These are phyloP conservation scores for Aldrovandia affinis DNA, from an alignment of 2,797 vertebrate genomes.

Conservation along the genomic window DNA sequence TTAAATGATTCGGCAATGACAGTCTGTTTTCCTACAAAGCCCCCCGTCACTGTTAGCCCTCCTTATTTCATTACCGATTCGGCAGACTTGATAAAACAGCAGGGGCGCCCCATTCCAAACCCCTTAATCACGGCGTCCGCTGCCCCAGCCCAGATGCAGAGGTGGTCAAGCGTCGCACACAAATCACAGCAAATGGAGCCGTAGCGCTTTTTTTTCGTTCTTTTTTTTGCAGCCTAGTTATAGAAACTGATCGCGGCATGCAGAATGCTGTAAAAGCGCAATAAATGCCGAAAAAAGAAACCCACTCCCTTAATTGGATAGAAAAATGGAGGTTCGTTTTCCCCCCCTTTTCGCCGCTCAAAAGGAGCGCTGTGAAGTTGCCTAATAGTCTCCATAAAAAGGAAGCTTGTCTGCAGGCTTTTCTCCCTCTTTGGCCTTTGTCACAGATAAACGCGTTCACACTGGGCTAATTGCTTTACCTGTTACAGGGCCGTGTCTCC, in stretches of 20 bases:
- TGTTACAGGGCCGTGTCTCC: slow-evolving; percentile 57
- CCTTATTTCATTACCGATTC: slow-evolving; percentile 95
- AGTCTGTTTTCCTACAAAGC: slow-evolving; percentile 60
- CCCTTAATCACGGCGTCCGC: slow-evolving; percentile 89
- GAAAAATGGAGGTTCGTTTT: slow-evolving; percentile 80
- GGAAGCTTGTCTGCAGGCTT: slow-evolving; percentile 68
- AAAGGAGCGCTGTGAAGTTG: slow-evolving; percentile 79
- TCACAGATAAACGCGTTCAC: slow-evolving; percentile 67
- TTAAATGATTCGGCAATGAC: slow-evolving; percentile 94
- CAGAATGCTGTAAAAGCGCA: slow-evolving; percentile 91
- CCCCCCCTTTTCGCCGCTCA: slow-evolving; percentile 77
- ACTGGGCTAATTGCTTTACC: slow-evolving; percentile 67
- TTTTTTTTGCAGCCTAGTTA: slow-evolving; percentile 88
- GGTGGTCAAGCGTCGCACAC: slow-evolving; percentile 96
- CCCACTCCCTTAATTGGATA: slow-evolving; percentile 91
- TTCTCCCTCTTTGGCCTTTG: slow-evolving; percentile 58
- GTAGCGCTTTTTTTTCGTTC: slow-evolving; percentile 70
- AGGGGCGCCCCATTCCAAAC: slow-evolving; percentile 88
- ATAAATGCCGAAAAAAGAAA: slow-evolving; percentile 91
- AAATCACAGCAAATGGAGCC: slow-evolving; percentile 97
- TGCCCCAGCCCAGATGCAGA: slow-evolving; percentile 84
- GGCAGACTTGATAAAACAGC: slow-evolving; percentile 98
- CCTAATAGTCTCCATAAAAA: slow-evolving; percentile 73
- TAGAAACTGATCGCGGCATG: slow-evolving; percentile 87
- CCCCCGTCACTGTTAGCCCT: slow-evolving; percentile 40